These are phyloP conservation scores for Leuciscus waleckii DNA, from an alignment of 2,797 vertebrate species.

Conservation along the genomic window DNA sequence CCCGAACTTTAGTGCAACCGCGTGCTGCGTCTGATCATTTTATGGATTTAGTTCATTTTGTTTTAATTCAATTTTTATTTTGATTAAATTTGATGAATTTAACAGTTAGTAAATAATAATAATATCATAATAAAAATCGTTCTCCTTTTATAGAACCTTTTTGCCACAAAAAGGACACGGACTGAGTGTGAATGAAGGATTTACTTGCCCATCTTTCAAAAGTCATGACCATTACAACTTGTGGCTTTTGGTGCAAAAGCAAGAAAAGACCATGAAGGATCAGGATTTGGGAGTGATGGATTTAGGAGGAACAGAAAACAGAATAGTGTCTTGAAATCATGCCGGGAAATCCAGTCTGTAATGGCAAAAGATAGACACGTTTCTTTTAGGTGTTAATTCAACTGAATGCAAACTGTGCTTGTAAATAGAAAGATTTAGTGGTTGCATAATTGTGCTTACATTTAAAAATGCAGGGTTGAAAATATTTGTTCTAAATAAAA, in stretches of 20 bases:
- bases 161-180: neutral
- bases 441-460: neutral
- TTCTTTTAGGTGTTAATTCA: neutral
- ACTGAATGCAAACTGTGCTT: neutral
- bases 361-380: neutral
- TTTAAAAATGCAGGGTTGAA: neutral
- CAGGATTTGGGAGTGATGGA: neutral
- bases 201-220: neutral
- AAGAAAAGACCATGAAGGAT: neutral
- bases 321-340: neutral
- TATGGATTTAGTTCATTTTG: neutral
- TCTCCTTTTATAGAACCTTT: neutral
- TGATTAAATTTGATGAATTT: neutral
- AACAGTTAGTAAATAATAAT: neutral
- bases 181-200: neutral
- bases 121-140: too few relatives aligned
- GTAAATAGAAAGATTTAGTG: neutral
- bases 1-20: too few relatives aligned
- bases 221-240: conserved; percentile 4
- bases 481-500: neutral
- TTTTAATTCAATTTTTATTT: neutral
- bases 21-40: too few relatives aligned
- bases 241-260: neutral
- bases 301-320: neutral
- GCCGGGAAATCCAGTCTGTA: neutral